Percentiles rank a stretch among this genome's conserved stretches.
Evolutionary conservation across 2,888 invertebrate species (phyloP).

Genomic region (Matsumyia berberina): DNA sequence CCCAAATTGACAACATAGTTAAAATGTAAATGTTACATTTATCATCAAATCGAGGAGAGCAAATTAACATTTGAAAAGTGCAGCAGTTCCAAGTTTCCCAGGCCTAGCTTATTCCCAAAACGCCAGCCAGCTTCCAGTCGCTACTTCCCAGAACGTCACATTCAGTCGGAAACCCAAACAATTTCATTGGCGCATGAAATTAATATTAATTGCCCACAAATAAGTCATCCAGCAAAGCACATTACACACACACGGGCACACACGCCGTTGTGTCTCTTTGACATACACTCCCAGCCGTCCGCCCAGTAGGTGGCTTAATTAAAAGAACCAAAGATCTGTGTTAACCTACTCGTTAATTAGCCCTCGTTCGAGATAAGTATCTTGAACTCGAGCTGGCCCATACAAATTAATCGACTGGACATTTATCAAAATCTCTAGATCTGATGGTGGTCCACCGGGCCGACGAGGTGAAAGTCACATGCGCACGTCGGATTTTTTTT

Average conservation of each 20-base stretch:
- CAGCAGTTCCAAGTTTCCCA: not conserved
- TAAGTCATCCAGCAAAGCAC: constrained; percentile 28
- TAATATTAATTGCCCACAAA: constrained; percentile 56
- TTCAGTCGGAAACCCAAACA: constrained; percentile 20
- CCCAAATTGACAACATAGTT: constrained; percentile 2
- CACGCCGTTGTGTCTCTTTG: constrained; percentile 28
- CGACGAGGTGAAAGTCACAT: constrained; percentile 42
- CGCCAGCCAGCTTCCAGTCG: too few relatives aligned
- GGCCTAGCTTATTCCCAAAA: too few relatives aligned
- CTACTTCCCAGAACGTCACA: constrained; percentile 10
- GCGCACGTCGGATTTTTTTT: not conserved
- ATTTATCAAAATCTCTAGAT: constrained; percentile 56
- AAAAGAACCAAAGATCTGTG: constrained; percentile 30
- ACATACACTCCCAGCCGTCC: constrained; percentile 25
- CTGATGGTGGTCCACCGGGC: constrained; percentile 47
- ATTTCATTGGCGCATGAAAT: constrained; percentile 56
- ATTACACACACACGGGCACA: not conserved
- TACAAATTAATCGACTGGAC: constrained; percentile 54
- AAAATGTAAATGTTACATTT: constrained; percentile 23
- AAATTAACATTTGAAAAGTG: not conserved
- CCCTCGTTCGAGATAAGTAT: constrained; percentile 47
- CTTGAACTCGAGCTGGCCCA: constrained; percentile 7
- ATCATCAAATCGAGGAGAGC: constrained; percentile 26
- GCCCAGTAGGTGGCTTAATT: constrained; percentile 69
- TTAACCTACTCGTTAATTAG: constrained; percentile 64